A percentile compares a stretch with the other conserved stretches of the same genome.
Evolutionary conservation across 2,113 vertebrate genomes (phyloP).

Genomic region (Myotis yumanensis): DNA sequence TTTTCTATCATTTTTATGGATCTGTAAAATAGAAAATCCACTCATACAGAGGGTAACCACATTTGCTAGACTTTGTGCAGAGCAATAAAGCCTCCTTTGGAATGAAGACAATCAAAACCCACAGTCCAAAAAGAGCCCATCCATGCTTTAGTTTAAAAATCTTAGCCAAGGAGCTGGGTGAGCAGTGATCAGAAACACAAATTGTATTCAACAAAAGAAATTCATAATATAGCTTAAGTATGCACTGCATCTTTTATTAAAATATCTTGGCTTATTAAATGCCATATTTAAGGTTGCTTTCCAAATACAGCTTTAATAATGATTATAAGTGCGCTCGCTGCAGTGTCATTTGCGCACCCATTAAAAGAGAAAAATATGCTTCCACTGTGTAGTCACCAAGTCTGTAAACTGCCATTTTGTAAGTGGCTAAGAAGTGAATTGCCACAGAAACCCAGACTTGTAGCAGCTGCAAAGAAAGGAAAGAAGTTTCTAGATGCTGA

Average conservation of each 20-base stretch:
- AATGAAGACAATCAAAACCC: not conserved
- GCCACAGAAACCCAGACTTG: constrained; percentile 29
- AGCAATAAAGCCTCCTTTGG: not conserved
- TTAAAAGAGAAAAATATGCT: constrained; percentile 55
- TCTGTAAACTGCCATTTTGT: constrained; percentile 35
- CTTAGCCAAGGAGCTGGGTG: not conserved
- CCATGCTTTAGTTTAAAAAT: not conserved
- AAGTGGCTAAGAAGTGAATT: constrained; percentile 57
- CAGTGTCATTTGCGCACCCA: not conserved
- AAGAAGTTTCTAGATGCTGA: constrained; percentile 77
- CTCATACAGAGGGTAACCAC: not conserved
- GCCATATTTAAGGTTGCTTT: constrained; percentile 37
- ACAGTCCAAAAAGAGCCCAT: not conserved
- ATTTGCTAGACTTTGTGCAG: not conserved
- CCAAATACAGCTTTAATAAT: constrained; percentile 24
- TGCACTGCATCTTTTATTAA: constrained; percentile 63
- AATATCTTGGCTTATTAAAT: constrained; percentile 38
- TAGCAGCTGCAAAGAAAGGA: constrained; percentile 47
- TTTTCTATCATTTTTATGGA: constrained; percentile 5
- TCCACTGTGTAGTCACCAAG: not conserved
- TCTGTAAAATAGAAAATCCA: not conserved
- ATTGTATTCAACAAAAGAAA: not conserved
- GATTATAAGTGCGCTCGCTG: not conserved
- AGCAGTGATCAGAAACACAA: constrained; percentile 56
- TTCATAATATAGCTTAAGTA: constrained; percentile 36